phyloP scores from a whole-genome alignment of 2,113 vertebrate genomes.

The Balaenoptera acutorostrata region DNA sequence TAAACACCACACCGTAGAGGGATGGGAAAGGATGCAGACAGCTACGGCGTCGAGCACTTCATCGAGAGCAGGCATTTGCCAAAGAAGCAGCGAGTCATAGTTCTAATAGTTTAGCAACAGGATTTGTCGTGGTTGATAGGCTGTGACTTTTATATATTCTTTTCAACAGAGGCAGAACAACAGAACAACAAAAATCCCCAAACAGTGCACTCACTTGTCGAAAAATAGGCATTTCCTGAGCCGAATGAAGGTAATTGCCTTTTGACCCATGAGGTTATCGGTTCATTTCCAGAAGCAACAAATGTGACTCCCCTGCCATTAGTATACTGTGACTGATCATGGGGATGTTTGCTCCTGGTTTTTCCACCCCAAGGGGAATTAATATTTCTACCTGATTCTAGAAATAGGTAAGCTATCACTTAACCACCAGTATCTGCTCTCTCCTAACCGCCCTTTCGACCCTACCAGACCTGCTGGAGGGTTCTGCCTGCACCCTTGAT shows the following conservation, averaged over 20 bases:
- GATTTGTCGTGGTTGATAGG: constrained; percentile 32
- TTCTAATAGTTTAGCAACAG: constrained; percentile 46
- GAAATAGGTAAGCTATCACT: background rate
- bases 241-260: constrained; percentile 33
- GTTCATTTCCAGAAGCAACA: constrained; percentile 8
- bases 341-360: background rate
- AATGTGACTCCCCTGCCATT: background rate
- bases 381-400: constrained; percentile 3
- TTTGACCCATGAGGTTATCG: constrained; percentile 42
- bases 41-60: background rate
- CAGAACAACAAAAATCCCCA: constrained; percentile 25
- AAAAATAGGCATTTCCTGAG: constrained; percentile 53
- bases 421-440: background rate
- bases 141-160: constrained; percentile 45
- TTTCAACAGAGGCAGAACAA: constrained; percentile 34
- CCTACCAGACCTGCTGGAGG: background rate
- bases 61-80: constrained; percentile 1
- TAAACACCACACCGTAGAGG: background rate
- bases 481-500: background rate
- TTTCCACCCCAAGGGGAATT: background rate
- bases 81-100: background rate
- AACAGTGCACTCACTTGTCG: background rate
- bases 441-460: background rate
- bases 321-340: background rate
- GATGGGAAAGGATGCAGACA: background rate